phyloP scores from a whole-genome alignment of 2,113 vertebrate species.

The Pterocles gutturalis region DNA sequence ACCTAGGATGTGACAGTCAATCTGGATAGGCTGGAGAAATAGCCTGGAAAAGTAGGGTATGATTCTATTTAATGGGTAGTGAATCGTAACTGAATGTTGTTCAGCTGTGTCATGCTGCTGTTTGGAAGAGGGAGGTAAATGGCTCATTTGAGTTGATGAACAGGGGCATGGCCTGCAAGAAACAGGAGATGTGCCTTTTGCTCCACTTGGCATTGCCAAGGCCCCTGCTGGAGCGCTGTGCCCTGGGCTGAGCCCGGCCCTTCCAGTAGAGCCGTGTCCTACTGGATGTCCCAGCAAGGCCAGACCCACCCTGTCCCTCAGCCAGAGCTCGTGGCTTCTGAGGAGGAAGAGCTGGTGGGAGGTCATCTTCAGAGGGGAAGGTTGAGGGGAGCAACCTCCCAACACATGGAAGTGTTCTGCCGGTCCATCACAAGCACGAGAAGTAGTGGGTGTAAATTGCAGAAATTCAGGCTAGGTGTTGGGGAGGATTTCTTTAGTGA shows the following conservation, averaged over 20 bases:
- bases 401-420: fast-evolving
- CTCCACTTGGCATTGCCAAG: fast-evolving
- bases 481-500: not conserved
- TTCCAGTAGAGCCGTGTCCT: not conserved
- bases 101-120: not conserved
- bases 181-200: not conserved
- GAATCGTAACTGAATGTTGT: fast-evolving
- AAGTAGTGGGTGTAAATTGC: not conserved
- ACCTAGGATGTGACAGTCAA: not conserved
- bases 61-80: not conserved
- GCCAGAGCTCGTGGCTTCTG: not conserved
- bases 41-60: not conserved
- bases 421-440: not conserved
- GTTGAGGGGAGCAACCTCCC: not conserved
- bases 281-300: fast-evolving
- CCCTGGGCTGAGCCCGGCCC: not conserved
- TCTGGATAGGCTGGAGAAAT: not conserved
- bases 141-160: not conserved
- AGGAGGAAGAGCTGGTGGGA: not conserved
- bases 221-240: fast-evolving
- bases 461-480: not conserved
- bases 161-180: not conserved
- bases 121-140: not conserved
- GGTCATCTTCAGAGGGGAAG: not conserved
- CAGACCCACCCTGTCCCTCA: fast-evolving